These are phyloP conservation scores for Luffia ferchaultella DNA, from an alignment of 2,888 invertebrate genomes.

Conservation along the genomic window DNA sequence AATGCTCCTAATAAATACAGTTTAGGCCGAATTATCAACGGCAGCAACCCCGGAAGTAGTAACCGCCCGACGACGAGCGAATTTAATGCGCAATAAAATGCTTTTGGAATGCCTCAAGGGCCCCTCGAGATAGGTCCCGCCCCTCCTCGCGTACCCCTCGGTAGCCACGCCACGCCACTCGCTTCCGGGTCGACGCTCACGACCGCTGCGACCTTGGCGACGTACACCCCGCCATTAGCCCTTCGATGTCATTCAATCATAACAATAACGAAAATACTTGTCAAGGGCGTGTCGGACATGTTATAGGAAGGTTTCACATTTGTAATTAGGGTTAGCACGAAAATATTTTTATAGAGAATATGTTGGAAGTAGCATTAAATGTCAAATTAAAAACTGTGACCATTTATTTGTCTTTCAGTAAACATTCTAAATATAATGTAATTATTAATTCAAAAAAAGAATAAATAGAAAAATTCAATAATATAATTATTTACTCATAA, in stretches of 20 bases:
- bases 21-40: too few relatives aligned
- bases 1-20: too few relatives aligned
- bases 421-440: too few relatives aligned
- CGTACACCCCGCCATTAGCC: constrained; percentile 3
- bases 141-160: constrained; percentile 11
- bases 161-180: constrained; percentile 13
- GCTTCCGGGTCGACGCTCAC: constrained; percentile 44
- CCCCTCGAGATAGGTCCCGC: constrained; percentile 11
- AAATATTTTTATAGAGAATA: too few relatives aligned
- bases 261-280: too few relatives aligned
- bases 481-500: too few relatives aligned
- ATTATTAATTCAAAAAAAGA: too few relatives aligned
- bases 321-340: neutral
- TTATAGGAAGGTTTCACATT: neutral
- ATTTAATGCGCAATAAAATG: constrained; percentile 29
- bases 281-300: too few relatives aligned
- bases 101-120: constrained; percentile 25
- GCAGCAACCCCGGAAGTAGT: neutral
- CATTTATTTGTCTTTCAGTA: too few relatives aligned
- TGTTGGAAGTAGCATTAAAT: too few relatives aligned
- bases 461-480: too few relatives aligned
- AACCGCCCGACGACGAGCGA: constrained; percentile 17
- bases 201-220: constrained; percentile 28
- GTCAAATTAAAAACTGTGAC: too few relatives aligned
- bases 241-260: neutral